phyloP scores from a whole-genome alignment of 2,797 vertebrate genomes.

The Rhabdomys pumilio region DNA sequence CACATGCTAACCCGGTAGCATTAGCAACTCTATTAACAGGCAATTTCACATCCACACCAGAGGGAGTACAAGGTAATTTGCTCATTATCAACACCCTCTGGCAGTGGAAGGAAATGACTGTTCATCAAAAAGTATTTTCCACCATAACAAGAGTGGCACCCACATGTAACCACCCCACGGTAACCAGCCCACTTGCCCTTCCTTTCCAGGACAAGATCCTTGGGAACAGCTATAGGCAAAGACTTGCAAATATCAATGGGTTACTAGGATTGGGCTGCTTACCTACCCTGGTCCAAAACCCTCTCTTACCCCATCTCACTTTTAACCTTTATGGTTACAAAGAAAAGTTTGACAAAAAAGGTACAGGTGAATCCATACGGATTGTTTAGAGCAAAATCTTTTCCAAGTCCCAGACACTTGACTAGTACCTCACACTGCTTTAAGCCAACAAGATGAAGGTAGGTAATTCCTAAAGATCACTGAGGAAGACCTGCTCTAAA shows the following conservation, averaged over 20 bases:
- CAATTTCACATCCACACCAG: conserved; percentile 85
- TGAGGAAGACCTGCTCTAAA: background rate
- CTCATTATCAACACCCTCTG: conserved; percentile 86
- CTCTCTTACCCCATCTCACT: conserved; percentile 41
- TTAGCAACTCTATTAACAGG: conserved; percentile 87
- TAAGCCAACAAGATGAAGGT: background rate
- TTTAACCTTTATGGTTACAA: conserved; percentile 4
- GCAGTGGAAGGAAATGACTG: conserved; percentile 84
- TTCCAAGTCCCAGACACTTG: background rate
- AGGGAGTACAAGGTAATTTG: conserved; percentile 86
- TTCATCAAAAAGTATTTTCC: conserved; percentile 86
- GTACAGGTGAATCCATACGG: background rate
- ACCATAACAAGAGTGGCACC: conserved; percentile 77
- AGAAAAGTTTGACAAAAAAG: conserved; percentile 6
- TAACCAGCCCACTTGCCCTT: conserved; percentile 73
- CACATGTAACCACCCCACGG: conserved; percentile 68
- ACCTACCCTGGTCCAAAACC: background rate
- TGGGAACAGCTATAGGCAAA: conserved; percentile 70
- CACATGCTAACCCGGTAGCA: conserved; percentile 84
- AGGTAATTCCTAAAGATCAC: background rate
- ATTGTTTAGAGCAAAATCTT: conserved; percentile 2
- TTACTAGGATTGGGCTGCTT: background rate
- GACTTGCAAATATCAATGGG: conserved; percentile 23
- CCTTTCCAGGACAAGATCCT: conserved; percentile 77
- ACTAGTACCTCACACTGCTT: conserved; percentile 13